These are phyloP conservation scores for Acanthococcus lagerstroemiae DNA, from an alignment of 2,888 invertebrate genomes.

Conservation along the genomic window DNA sequence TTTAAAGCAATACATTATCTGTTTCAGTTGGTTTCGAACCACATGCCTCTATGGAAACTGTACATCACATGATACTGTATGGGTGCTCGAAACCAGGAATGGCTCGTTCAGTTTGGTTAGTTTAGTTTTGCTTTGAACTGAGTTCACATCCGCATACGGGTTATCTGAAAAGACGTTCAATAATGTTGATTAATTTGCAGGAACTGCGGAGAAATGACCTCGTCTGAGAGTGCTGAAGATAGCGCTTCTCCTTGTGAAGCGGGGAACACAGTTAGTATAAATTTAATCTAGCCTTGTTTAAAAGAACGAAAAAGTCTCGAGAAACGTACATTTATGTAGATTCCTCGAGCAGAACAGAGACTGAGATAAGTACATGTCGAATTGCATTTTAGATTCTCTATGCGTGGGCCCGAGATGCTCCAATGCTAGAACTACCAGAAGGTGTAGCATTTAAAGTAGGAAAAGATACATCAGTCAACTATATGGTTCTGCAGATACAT, in stretches of 20 bases:
- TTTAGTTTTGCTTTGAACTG: neutral
- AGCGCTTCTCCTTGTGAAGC: slow-evolving; percentile 49
- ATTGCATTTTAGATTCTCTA: slow-evolving; percentile 64
- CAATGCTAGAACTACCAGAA: slow-evolving; percentile 63
- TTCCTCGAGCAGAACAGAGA: too few species aligned
- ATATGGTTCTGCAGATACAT: slow-evolving; percentile 88
- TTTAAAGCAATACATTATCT: slow-evolving; percentile 21
- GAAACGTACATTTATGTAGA: neutral
- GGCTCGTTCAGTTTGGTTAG: slow-evolving; percentile 3
- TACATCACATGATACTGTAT: slow-evolving; percentile 88
- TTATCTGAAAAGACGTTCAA: too few species aligned
- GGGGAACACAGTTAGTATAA: slow-evolving; percentile 16
- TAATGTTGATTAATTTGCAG: slow-evolving; percentile 43
- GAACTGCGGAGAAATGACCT: slow-evolving; percentile 90
- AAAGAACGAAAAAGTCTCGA: neutral
- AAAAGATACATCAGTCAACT: slow-evolving; percentile 66
- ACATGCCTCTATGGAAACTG: slow-evolving; percentile 78
- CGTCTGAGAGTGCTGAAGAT: slow-evolving; percentile 35
- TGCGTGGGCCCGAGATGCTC: slow-evolving; percentile 91
- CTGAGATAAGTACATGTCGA: too few species aligned
- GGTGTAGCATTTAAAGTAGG: slow-evolving; percentile 92
- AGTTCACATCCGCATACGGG: too few species aligned
- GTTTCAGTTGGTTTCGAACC: slow-evolving; percentile 79
- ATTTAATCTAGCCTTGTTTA: neutral
- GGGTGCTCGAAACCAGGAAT: slow-evolving; percentile 72